Conservation (phyloP, 2,113 vertebrate species). For the Odontophorus gujanensis region DNA sequence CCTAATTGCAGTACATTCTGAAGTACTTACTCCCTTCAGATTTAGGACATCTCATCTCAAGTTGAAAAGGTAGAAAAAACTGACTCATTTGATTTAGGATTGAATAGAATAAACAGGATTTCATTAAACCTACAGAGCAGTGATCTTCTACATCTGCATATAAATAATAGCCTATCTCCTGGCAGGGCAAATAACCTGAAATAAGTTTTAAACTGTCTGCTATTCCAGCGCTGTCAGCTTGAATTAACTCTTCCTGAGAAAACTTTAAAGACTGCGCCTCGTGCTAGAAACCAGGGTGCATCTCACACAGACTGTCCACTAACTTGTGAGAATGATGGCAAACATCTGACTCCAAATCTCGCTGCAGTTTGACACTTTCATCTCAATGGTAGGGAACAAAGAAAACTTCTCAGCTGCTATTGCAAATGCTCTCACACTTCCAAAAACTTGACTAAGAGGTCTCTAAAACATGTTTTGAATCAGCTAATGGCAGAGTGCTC, state of each 20-base stretch:
- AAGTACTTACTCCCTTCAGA: not conserved
- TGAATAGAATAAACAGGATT: not conserved
- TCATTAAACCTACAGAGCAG: not conserved
- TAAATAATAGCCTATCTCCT: not conserved
- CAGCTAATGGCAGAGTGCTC: not conserved
- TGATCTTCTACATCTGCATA: not conserved
- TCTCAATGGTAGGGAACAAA: not conserved
- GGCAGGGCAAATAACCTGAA: not conserved
- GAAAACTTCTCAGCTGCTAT: not conserved
- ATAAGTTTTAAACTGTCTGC: not conserved
- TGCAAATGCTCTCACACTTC: not conserved
- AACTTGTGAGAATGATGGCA: not conserved
- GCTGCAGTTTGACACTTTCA: not conserved
- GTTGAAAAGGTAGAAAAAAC: not conserved
- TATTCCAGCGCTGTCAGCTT: not conserved
- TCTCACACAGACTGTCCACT: fast-evolving
- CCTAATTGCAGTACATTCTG: not conserved
- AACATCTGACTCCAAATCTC: not conserved
- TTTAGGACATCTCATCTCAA: not conserved
- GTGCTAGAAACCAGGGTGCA: not conserved
- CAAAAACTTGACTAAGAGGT: not conserved
- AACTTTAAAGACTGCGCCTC: not conserved
- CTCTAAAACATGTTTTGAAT: not conserved
- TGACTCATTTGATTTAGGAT: not conserved
- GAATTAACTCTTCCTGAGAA: not conserved